Conservation (phyloP, 2,797 vertebrate species). For the Eulemur rubriventer region DNA sequence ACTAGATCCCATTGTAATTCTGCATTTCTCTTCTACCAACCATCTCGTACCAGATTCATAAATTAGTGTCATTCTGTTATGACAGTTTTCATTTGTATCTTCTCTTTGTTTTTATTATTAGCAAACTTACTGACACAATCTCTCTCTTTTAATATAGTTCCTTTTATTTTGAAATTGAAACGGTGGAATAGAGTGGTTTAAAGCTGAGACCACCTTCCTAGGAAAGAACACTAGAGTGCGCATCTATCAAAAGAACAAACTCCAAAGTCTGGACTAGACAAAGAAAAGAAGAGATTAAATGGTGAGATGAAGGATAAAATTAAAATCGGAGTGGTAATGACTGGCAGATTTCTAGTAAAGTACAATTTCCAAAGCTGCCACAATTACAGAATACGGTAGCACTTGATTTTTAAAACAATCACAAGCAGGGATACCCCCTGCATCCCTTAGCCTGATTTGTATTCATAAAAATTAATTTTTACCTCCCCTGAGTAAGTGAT, state of each 20-base stretch:
- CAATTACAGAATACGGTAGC: not conserved
- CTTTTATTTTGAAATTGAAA: constrained; percentile 76
- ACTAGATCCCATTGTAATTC: not conserved
- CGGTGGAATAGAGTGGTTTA: constrained; percentile 71
- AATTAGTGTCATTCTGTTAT: not conserved
- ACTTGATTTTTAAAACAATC: constrained; percentile 23
- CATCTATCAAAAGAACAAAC: constrained; percentile 29
- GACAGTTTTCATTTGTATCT: not conserved
- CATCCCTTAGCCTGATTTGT: not conserved
- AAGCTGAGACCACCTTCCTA: constrained; percentile 47
- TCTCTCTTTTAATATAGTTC: not conserved
- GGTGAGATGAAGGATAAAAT: not conserved
- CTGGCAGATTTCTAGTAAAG: constrained; percentile 1
- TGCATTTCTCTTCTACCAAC: not conserved
- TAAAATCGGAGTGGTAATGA: not conserved
- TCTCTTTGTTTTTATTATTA: not conserved
- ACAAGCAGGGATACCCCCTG: not conserved
- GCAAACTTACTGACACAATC: not conserved
- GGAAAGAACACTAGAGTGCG: constrained; percentile 63
- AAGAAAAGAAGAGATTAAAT: constrained; percentile 25
- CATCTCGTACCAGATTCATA: not conserved
- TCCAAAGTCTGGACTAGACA: constrained; percentile 40
- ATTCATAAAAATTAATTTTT: not conserved
- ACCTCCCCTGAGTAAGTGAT: not conserved
- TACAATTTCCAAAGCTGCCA: not conserved